A percentile compares a stretch with the other conserved stretches of the same genome.
phyloP scores from a whole-genome alignment of 2,113 vertebrate species.

The Loxodonta africana region DNA sequence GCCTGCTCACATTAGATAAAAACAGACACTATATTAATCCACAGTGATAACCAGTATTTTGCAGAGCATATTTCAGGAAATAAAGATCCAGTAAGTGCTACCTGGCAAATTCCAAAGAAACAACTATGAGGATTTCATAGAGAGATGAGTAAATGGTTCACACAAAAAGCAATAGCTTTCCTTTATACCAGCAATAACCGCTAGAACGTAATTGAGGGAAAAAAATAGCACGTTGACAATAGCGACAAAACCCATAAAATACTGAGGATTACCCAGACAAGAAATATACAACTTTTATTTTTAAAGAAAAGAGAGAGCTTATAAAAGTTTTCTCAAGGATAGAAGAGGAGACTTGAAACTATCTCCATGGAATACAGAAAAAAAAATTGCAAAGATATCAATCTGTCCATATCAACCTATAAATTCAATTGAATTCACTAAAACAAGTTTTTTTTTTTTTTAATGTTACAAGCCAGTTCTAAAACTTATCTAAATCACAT shows the following conservation, averaged over 20 bases:
- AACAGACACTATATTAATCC: background rate
- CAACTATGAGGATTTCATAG: slow-evolving; percentile 26
- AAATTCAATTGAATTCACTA: background rate
- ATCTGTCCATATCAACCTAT: background rate
- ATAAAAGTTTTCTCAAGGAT: background rate
- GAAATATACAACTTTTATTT: background rate
- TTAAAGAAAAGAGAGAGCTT: background rate
- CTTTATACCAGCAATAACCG: background rate
- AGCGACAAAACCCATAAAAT: slow-evolving; percentile 31
- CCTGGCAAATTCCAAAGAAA: slow-evolving; percentile 39
- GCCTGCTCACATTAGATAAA: slow-evolving; percentile 60
- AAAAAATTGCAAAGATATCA: background rate
- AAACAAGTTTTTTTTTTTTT: background rate
- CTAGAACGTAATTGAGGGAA: background rate
- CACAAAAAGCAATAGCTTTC: background rate
- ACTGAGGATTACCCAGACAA: background rate
- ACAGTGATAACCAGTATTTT: slow-evolving; percentile 17
- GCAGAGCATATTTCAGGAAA: background rate
- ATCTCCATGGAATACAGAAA: background rate
- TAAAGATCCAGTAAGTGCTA: slow-evolving; percentile 42
- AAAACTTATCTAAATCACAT: background rate
- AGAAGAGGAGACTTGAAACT: background rate
- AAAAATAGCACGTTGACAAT: background rate
- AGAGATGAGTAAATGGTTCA: slow-evolving; percentile 20
- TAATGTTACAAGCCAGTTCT: background rate